phyloP scores from a whole-genome alignment of 2,888 invertebrate genomes.

The Encarsia formosa region DNA sequence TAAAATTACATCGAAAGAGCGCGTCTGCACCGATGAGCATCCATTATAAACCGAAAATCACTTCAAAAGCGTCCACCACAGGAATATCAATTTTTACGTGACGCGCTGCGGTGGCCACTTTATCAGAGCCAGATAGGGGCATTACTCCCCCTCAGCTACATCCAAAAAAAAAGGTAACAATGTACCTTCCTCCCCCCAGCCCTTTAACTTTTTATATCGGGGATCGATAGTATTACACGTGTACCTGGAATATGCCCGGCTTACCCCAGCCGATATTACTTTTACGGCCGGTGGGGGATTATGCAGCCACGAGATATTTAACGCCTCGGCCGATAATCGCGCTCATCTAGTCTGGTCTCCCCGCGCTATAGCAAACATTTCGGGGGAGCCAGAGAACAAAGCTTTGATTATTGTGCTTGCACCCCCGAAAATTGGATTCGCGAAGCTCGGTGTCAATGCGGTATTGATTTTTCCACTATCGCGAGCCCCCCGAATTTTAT shows the following conservation, averaged over 20 bases:
- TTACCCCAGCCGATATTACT: constrained; percentile 41
- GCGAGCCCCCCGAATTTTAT: too few relatives aligned
- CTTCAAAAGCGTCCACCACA: too few relatives aligned
- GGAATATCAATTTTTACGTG: constrained; percentile 17
- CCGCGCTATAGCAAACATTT: neutral
- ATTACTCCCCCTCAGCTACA: too few relatives aligned
- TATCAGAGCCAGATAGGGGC: too few relatives aligned
- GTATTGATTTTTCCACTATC: too few relatives aligned
- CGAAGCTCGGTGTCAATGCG: constrained; percentile 2
- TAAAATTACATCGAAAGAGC: too few relatives aligned
- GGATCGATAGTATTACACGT: constrained; percentile 23
- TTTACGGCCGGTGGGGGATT: constrained; percentile 48
- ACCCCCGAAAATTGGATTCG: constrained; percentile 24
- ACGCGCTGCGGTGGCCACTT: neutral
- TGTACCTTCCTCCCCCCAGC: too few relatives aligned
- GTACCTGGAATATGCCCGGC: constrained; percentile 7
- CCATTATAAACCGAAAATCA: too few relatives aligned
- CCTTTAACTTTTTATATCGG: too few relatives aligned
- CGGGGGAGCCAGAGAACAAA: constrained; percentile 1
- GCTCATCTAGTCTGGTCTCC: constrained; percentile 8
- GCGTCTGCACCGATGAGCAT: too few relatives aligned
- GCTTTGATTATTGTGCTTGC: constrained; percentile 26
- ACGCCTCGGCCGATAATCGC: constrained; percentile 24
- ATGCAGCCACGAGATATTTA: constrained; percentile 34
- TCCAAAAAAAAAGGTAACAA: too few relatives aligned